A percentile compares a stretch with the other conserved stretches of the same genome.
These are phyloP conservation scores for Ameiurus melas DNA, from an alignment of 2,113 vertebrate genomes.

Conservation along the genomic window DNA sequence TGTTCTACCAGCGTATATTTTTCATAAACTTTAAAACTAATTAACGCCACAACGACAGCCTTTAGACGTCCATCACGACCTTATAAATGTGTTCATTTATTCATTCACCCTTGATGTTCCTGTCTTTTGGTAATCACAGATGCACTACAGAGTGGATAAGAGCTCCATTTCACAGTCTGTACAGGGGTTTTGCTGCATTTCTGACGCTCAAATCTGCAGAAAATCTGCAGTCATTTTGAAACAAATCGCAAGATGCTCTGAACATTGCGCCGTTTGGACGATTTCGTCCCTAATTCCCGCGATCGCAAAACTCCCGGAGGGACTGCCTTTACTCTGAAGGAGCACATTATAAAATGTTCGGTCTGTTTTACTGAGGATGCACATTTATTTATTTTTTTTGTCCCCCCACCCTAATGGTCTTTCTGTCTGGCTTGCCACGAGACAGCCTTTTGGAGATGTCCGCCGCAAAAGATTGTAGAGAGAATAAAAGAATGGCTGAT, in stretches of 20 bases:
- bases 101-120: not conserved
- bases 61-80: not conserved
- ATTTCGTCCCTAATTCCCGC: too few species aligned
- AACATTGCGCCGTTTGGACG: too few species aligned
- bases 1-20: not conserved
- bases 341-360: not conserved
- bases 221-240: too few species aligned
- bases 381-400: not conserved
- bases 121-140: constrained; percentile 12
- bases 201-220: too few species aligned
- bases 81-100: not conserved
- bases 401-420: not conserved
- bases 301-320: too few species aligned
- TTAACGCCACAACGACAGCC: not conserved
- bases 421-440: not conserved
- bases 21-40: not conserved
- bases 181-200: too few species aligned
- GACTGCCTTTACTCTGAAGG: not conserved
- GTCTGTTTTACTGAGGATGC: not conserved
- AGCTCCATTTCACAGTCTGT: too few species aligned
- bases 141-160: not conserved
- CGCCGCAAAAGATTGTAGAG: not conserved
- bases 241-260: too few species aligned
- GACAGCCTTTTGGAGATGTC: not conserved
- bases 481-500: not conserved